phyloP scores from a whole-genome alignment of 2,888 invertebrate genomes.

The Pammene aurita region DNA sequence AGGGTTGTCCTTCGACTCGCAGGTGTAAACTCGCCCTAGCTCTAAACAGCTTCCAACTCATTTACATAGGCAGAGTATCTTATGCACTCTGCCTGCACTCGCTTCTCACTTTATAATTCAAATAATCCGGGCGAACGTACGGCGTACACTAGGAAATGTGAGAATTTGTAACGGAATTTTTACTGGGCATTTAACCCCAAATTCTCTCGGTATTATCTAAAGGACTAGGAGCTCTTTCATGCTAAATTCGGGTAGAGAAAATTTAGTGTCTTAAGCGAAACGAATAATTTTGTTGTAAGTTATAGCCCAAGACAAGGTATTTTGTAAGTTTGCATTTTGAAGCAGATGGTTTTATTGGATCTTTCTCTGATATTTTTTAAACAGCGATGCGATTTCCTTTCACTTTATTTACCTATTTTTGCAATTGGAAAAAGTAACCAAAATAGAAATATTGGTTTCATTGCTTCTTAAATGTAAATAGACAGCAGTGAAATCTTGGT shows the following conservation, averaged over 20 bases:
- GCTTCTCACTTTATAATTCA: slow-evolving; percentile 80
- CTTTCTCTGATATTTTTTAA: too few relatives aligned
- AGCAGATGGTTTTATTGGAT: background rate
- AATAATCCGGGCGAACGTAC: slow-evolving; percentile 69
- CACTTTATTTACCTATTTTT: too few relatives aligned
- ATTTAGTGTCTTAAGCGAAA: slow-evolving; percentile 34
- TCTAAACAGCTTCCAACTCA: slow-evolving; percentile 64
- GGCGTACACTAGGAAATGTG: slow-evolving; percentile 74
- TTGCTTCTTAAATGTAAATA: too few relatives aligned
- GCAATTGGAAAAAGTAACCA: background rate
- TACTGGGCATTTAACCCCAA: slow-evolving; percentile 48
- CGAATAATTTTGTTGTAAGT: slow-evolving; percentile 21
- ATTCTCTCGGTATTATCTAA: slow-evolving; percentile 40
- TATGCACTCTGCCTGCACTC: slow-evolving; percentile 78
- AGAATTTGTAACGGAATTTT: slow-evolving; percentile 79
- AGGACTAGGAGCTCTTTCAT: slow-evolving; percentile 44
- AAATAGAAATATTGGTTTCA: background rate
- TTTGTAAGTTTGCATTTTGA: background rate
- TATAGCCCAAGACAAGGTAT: background rate
- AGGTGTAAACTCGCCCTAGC: slow-evolving; percentile 65
- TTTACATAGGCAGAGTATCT: slow-evolving; percentile 76
- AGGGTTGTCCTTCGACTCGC: slow-evolving; percentile 47
- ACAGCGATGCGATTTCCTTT: too few relatives aligned
- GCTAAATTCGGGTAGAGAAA: slow-evolving; percentile 42
- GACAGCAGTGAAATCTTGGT: slow-evolving; percentile 26